Conservation (phyloP, 2,888 invertebrate species). For the Agonopterix alstromeriana region DNA sequence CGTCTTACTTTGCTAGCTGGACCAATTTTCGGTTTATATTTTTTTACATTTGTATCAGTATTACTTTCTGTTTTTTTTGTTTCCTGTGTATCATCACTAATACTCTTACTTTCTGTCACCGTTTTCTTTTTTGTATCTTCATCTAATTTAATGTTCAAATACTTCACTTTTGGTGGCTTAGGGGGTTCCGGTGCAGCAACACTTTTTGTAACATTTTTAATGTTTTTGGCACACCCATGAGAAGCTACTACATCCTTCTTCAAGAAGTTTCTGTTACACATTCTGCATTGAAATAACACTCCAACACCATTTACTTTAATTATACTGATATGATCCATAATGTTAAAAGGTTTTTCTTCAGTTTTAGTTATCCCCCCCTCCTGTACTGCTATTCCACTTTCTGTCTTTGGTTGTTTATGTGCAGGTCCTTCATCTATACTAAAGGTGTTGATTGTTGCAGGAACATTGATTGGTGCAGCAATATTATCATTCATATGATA, state of each 20-base stretch:
- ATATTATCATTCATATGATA: too few species aligned
- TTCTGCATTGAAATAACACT: slow-evolving; percentile 60
- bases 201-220: slow-evolving; percentile 33
- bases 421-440: too few species aligned
- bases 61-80: not conserved
- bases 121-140: slow-evolving; percentile 13
- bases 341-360: slow-evolving; percentile 33
- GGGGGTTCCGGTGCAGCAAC: slow-evolving; percentile 38
- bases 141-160: slow-evolving; percentile 48
- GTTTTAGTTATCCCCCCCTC: too few species aligned
- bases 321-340: slow-evolving; percentile 62
- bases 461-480: too few species aligned
- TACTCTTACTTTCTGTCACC: slow-evolving; percentile 4
- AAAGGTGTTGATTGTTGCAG: too few species aligned
- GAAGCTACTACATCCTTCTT: slow-evolving; percentile 55
- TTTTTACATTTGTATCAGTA: not conserved
- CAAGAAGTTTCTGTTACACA: slow-evolving; percentile 65
- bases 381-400: too few species aligned
- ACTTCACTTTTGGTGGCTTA: slow-evolving; percentile 53
- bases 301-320: slow-evolving; percentile 69
- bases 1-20: slow-evolving; percentile 58
- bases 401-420: too few species aligned
- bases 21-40: slow-evolving; percentile 46
- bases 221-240: slow-evolving; percentile 63
- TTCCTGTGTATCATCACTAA: too few species aligned